These are phyloP conservation scores for Tyrophagus putrescentiae DNA, from an alignment of 1,140 invertebrate species.

Conservation along the genomic window DNA sequence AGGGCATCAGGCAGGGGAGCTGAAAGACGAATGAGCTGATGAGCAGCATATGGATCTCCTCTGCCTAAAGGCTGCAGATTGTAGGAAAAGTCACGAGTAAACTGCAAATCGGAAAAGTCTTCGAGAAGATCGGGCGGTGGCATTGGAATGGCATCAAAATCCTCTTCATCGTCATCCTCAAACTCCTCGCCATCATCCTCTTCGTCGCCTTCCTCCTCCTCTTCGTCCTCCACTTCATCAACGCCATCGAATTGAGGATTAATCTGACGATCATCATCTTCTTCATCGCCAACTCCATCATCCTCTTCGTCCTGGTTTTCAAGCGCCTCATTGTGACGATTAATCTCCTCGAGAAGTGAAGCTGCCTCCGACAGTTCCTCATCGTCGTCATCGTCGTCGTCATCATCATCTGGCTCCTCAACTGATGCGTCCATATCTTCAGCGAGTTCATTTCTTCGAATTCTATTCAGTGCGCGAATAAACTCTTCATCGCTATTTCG, in stretches of 20 bases:
- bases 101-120: background rate
- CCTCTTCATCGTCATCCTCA: background rate
- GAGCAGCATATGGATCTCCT: no score
- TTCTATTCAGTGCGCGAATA: no score
- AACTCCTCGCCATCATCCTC: background rate
- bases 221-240: background rate
- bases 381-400: constrained; percentile 28
- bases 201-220: no score
- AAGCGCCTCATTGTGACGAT: constrained; percentile 26
- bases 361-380: background rate
- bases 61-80: no score
- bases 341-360: constrained; percentile 27
- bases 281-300: constrained; percentile 51
- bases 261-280: constrained; percentile 41
- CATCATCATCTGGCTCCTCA: constrained; percentile 29
- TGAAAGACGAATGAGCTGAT: no score
- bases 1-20: no score
- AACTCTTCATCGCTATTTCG: no score
- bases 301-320: constrained; percentile 31
- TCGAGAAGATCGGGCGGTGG: background rate
- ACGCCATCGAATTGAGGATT: constrained; percentile 31
- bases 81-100: no score
- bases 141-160: constrained; percentile 8
- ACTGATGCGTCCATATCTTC: constrained; percentile 26
- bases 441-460: constrained; percentile 26